These are phyloP conservation scores for Ictalurus furcatus DNA, from an alignment of 2,113 vertebrate species.

Conservation along the genomic window DNA sequence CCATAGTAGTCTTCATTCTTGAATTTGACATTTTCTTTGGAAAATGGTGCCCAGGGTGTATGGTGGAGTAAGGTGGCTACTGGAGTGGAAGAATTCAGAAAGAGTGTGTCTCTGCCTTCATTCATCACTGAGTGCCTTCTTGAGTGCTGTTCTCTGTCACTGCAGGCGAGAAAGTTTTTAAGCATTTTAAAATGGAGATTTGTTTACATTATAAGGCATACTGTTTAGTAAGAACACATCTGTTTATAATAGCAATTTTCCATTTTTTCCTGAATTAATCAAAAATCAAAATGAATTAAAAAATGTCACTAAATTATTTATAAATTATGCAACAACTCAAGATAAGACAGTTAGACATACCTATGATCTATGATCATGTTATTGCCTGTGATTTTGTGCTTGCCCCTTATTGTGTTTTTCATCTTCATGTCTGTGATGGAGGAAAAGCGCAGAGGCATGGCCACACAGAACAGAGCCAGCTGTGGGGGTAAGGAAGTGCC, in stretches of 20 bases:
- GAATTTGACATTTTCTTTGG: slow-evolving; percentile 74
- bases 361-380: slow-evolving; percentile 65
- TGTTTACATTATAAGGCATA: neutral
- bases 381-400: slow-evolving; percentile 72
- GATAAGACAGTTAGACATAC: slow-evolving; percentile 56
- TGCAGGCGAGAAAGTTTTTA: neutral
- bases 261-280: neutral
- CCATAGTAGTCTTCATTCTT: slow-evolving; percentile 70
- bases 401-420: slow-evolving; percentile 81
- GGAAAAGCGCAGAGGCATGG: slow-evolving; percentile 85
- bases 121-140: slow-evolving; percentile 66
- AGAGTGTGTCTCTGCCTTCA: slow-evolving; percentile 69
- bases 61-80: slow-evolving; percentile 71
- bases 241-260: slow-evolving; percentile 29
- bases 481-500: slow-evolving; percentile 79
- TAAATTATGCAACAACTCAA: neutral
- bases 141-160: slow-evolving; percentile 67
- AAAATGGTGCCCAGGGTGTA: slow-evolving; percentile 75
- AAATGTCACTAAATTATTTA: neutral
- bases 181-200: neutral
- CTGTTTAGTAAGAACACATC: slow-evolving; percentile 5
- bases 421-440: slow-evolving; percentile 82
- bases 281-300: neutral
- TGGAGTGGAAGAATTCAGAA: slow-evolving; percentile 70
- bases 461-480: slow-evolving; percentile 90